phyloP scores from a whole-genome alignment of 92 coral and sea anemone species.

The Zoanthus sansibaricus region DNA sequence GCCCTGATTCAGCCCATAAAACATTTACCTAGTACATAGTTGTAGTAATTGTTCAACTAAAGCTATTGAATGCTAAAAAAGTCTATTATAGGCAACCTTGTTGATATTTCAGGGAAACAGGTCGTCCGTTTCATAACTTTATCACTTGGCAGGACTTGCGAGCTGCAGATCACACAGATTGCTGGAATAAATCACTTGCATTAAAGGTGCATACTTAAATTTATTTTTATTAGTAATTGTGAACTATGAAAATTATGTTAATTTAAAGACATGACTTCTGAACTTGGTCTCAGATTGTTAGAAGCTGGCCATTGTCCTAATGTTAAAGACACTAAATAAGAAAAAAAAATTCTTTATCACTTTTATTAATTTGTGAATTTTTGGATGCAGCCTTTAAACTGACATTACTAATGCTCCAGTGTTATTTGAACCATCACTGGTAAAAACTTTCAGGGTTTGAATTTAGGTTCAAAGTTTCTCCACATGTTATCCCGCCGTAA shows the following conservation, averaged over 20 bases:
- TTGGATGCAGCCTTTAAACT: too few species aligned
- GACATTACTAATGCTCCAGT: too few species aligned
- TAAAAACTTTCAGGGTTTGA: slow-evolving; percentile 71
- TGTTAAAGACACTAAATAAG: too few species aligned
- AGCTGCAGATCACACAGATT: slow-evolving; percentile 73
- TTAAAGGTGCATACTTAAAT: slow-evolving; percentile 67
- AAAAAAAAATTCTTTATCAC: too few species aligned
- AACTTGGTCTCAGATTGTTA: too few species aligned
- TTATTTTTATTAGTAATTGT: not conserved
- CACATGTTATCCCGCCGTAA: slow-evolving; percentile 92
- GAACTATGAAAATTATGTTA: not conserved
- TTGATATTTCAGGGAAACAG: slow-evolving; percentile 75
- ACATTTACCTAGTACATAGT: too few species aligned
- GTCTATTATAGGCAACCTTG: not conserved
- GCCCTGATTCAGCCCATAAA: too few species aligned
- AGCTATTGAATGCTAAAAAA: not conserved
- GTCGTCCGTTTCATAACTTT: slow-evolving; percentile 90
- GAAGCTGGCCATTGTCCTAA: too few species aligned
- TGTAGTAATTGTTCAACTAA: not conserved
- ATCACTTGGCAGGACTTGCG: slow-evolving; percentile 97
- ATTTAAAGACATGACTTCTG: too few species aligned
- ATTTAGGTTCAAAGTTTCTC: slow-evolving; percentile 87
- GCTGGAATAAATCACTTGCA: slow-evolving; percentile 92
- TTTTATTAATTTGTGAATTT: too few species aligned
- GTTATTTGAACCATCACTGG: not conserved